Conservation (phyloP, 2,113 vertebrate genomes). For the Cryptoleucopteryx plumbea region DNA sequence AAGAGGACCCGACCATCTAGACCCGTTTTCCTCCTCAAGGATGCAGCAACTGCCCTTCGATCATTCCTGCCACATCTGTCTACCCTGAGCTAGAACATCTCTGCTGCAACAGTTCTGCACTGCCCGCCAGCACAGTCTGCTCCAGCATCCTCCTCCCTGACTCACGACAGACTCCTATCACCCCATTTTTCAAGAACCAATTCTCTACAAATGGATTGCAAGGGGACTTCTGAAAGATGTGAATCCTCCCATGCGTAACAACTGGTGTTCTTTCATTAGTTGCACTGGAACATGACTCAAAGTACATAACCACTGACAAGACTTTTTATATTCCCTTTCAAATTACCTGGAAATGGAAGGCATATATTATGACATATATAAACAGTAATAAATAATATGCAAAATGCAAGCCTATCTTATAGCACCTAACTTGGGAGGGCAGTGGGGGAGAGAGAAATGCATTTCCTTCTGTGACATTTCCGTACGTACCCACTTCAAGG, state of each 20-base stretch:
- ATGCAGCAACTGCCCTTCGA: neutral
- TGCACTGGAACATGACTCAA: neutral
- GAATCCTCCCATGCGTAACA: neutral
- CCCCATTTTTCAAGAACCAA: neutral
- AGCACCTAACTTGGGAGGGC: neutral
- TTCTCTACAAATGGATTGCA: neutral
- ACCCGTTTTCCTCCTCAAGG: neutral
- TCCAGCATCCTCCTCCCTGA: neutral
- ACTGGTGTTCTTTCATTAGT: neutral
- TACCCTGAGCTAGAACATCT: neutral
- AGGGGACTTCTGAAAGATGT: neutral
- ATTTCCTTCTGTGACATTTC: neutral
- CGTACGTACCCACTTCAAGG: neutral
- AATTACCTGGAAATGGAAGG: neutral
- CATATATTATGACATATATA: neutral
- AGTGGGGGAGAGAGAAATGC: neutral
- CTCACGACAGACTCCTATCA: accelerated
- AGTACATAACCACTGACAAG: neutral
- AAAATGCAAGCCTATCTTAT: neutral
- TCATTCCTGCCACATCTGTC: neutral
- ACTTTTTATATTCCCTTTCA: neutral
- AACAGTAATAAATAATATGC: neutral
- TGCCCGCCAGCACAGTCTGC: neutral
- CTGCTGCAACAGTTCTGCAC: neutral
- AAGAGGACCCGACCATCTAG: neutral